Evolutionary conservation across 2,797 vertebrate species (phyloP), one percentile per base, ranked within the genome.

Genomic region (Poeciliopsis paucimaculata): DNA sequence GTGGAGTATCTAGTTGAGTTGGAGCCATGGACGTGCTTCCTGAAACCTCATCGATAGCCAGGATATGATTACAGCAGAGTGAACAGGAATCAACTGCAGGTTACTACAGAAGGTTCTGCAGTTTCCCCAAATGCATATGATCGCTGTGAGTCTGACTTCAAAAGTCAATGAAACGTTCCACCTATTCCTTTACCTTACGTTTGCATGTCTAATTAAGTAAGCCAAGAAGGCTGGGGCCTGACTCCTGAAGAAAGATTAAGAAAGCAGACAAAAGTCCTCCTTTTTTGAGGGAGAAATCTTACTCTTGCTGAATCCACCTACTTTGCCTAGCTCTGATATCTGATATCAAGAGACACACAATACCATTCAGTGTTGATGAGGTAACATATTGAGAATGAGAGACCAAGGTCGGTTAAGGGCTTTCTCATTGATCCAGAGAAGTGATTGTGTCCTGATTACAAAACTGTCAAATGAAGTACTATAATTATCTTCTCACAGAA

Each of bases 201-300:
- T 90, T 87, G 89, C 89, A 92, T 92, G 78, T 84, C 90, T 92
- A 93, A 95, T 94, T 89, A 93, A 92, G 93, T 91, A 94, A 94
- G 81, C 49, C 81, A 90, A 94, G 93, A 89, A 87, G 92, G 86
- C 90, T 86, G 83, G 84, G 88, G 87, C 86, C 76, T 28, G 78
- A 90, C 90, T 88, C 23, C 57, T 20, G 4, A 84, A 87, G 86
- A 84, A 83, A 93, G 91, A 93, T 92, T 88, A 90, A 72, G 86
- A 88, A 80, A 82, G 85, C 77, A 91, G 86, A 95, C 93, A 94
- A 94, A 93, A 94, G 82, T 86, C 77, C 86, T 87, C 89, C 86
- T 91, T 83, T 93, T 94, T 83, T 91, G 70, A 84, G 78, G 79
- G 68, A 82, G 92, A 93, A 95, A 95, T 89, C 84, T 2, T 92